Conservation (phyloP, 1,140 invertebrate genomes). For the Carcinoscorpius rotundicauda region DNA sequence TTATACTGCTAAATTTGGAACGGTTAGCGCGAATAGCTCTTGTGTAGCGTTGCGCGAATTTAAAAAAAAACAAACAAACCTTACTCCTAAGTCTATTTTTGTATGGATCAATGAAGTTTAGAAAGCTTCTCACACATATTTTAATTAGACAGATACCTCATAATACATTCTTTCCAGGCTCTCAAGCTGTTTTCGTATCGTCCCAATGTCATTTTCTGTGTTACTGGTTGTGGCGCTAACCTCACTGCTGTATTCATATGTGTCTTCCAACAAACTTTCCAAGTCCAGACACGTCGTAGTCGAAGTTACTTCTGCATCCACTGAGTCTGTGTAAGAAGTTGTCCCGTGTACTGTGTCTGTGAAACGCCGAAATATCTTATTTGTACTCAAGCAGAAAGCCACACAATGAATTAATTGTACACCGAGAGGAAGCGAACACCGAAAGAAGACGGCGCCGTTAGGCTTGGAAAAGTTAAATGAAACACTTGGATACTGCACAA, state of each 20-base stretch:
- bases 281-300: constrained; percentile 61
- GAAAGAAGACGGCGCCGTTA: background rate
- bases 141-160: constrained; percentile 37
- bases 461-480: background rate
- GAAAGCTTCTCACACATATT: background rate
- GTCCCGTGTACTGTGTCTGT: constrained; percentile 1
- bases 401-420: background rate
- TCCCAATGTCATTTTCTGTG: constrained; percentile 40
- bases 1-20: too few relatives aligned
- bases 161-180: constrained; percentile 79
- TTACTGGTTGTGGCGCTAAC: constrained; percentile 43
- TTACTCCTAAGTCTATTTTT: too few relatives aligned
- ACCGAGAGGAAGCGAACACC: background rate
- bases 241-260: constrained; percentile 41
- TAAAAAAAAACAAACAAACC: too few relatives aligned
- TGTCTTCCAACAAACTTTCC: constrained; percentile 41
- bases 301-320: constrained; percentile 60
- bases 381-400: background rate
- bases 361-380: background rate
- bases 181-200: constrained; percentile 71
- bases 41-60: too few relatives aligned
- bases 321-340: constrained; percentile 25
- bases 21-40: too few relatives aligned
- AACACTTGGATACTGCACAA: too few relatives aligned
- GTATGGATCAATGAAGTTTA: background rate